Evolutionary conservation across 1,140 invertebrate genomes (phyloP).

Genomic region (Aphaenogaster ashmeadi): DNA sequence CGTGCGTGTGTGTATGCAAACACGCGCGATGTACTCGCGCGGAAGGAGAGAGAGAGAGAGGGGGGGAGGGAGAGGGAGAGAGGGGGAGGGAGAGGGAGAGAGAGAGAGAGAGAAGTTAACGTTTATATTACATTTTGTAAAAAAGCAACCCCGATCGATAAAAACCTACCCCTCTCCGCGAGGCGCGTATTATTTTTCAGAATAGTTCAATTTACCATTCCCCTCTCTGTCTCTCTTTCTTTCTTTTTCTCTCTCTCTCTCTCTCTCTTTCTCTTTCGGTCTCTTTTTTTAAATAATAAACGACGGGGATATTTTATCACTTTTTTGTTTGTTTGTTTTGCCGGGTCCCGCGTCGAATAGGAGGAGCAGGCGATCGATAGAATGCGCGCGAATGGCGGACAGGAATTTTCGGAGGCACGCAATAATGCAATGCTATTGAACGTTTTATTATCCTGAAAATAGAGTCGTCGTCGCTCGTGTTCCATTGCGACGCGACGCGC

Average conservation of each 20-base stretch:
- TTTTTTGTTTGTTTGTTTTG: slow-evolving; percentile 62
- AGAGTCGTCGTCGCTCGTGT: slow-evolving; percentile 19
- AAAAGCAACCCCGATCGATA: slow-evolving; percentile 45
- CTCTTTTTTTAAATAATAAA: slow-evolving; percentile 54
- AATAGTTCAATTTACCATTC: slow-evolving; percentile 54
- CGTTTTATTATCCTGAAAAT: slow-evolving; percentile 57
- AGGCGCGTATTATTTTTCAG: slow-evolving; percentile 54
- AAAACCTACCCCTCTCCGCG: slow-evolving; percentile 11
- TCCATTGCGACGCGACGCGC: slow-evolving; percentile 33
- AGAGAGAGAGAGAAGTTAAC: slow-evolving; percentile 16
- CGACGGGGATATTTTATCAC: slow-evolving; percentile 59
- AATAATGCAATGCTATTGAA: slow-evolving; percentile 56
- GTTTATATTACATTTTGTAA: slow-evolving; percentile 61
- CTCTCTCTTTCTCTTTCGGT: not conserved
- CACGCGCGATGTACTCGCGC: slow-evolving; percentile 16
- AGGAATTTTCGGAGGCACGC: slow-evolving; percentile 62
- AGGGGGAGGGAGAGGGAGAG: not conserved
- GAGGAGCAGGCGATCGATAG: slow-evolving; percentile 58
- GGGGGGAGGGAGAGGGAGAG: too few relatives aligned
- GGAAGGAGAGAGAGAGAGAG: not conserved
- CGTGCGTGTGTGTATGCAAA: not conserved
- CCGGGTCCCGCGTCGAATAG: slow-evolving; percentile 5
- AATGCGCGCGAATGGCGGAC: slow-evolving; percentile 53
- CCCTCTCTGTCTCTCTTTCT: not conserved
- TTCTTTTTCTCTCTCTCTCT: not conserved